Conservation (phyloP, 2,113 vertebrate species). For the Petrocephalus microphthalmus region DNA sequence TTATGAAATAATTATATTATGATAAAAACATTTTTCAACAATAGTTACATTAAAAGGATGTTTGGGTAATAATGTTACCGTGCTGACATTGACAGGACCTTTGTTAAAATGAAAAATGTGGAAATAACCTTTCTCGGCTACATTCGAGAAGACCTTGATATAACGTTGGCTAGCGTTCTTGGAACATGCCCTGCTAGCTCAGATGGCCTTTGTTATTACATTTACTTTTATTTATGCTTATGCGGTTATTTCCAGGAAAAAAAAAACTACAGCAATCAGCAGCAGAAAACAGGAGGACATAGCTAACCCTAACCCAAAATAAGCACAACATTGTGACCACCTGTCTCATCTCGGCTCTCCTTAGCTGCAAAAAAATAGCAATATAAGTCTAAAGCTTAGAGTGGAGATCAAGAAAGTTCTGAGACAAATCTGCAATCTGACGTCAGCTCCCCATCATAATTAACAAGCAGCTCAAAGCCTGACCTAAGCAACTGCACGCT, state of each 20-base stretch:
- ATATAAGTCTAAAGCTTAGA: background rate
- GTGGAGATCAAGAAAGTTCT: background rate
- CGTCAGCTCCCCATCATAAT: background rate
- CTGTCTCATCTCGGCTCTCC: background rate
- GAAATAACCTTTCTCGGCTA: background rate
- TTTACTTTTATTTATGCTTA: background rate
- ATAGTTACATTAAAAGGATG: background rate
- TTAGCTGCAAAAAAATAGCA: background rate
- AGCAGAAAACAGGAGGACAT: background rate
- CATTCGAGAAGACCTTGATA: background rate
- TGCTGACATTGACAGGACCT: background rate
- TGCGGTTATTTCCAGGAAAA: background rate
- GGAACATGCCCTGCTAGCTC: background rate
- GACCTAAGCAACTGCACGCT: background rate
- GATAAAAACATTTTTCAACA: background rate
- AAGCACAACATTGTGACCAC: background rate
- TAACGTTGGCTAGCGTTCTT: background rate
- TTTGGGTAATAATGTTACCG: background rate
- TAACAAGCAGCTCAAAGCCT: background rate
- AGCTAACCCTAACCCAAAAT: background rate
- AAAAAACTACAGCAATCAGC: background rate
- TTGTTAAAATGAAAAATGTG: background rate
- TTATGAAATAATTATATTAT: background rate
- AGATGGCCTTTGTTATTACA: background rate
- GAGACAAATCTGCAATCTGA: background rate